phyloP scores from a whole-genome alignment of 2,113 vertebrate species.

The Clarias macrocephalus region DNA sequence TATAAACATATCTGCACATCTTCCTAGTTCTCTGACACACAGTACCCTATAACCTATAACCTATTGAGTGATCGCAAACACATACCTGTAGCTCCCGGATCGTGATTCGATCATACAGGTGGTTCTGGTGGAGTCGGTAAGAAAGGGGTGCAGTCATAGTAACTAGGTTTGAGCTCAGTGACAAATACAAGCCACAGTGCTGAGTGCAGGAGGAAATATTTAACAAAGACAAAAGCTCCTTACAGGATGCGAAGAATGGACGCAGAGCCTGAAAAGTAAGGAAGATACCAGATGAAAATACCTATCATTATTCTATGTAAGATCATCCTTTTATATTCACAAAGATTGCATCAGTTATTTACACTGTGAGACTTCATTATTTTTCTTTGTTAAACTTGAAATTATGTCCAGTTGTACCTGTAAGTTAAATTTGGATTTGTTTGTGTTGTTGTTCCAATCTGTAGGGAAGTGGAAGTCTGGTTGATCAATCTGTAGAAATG shows the following conservation, averaged over 20 bases:
- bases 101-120: conserved; percentile 76
- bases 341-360: background rate
- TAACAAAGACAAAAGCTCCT: conserved; percentile 73
- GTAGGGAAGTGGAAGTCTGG: conserved; percentile 84
- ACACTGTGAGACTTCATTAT: background rate
- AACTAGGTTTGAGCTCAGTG: conserved; percentile 82
- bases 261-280: conserved; percentile 69
- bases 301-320: background rate
- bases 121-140: conserved; percentile 68
- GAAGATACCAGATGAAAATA: conserved; percentile 48
- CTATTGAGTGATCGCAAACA: background rate
- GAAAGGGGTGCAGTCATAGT: conserved; percentile 69
- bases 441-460: conserved; percentile 72
- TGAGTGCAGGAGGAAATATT: conserved; percentile 63
- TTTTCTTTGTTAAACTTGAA: background rate
- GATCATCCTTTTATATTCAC: too few species aligned
- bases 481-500: conserved; percentile 83
- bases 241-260: conserved; percentile 74
- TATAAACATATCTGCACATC: background rate
- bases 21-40: background rate
- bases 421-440: conserved; percentile 67
- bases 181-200: conserved; percentile 72
- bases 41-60: background rate
- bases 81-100: conserved; percentile 82
- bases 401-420: conserved; percentile 65